These are phyloP conservation scores for Iguana delicatissima DNA, from an alignment of 2,797 vertebrate species.

Conservation along the genomic window DNA sequence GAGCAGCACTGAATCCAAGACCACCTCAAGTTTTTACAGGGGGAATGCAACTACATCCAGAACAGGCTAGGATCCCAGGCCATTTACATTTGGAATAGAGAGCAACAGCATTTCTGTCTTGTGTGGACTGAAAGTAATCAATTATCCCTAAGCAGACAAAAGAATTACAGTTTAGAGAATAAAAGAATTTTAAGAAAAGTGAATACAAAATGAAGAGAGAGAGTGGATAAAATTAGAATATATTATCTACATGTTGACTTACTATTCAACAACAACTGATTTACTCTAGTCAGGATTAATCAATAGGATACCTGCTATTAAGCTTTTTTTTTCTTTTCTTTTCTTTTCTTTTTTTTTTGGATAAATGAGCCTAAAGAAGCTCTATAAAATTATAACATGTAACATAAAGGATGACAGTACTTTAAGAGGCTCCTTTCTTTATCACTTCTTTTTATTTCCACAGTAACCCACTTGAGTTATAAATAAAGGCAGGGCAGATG, in stretches of 20 bases:
- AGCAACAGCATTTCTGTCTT: too few species aligned
- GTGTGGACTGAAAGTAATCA: too few species aligned
- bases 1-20: too few species aligned
- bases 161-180: not conserved
- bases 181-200: too few species aligned
- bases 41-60: not conserved
- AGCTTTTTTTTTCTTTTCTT: not conserved
- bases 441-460: not conserved
- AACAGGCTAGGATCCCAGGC: not conserved
- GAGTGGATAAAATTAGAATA: too few species aligned
- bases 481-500: constrained; percentile 22
- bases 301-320: not conserved
- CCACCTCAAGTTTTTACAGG: not conserved
- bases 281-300: too few species aligned
- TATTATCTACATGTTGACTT: too few species aligned
- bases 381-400: not conserved
- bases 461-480: constrained; percentile 16
- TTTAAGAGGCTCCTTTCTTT: not conserved
- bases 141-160: not conserved
- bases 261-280: too few species aligned
- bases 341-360: too few species aligned
- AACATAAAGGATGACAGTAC: not conserved
- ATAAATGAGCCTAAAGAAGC: not conserved
- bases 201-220: too few species aligned
- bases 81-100: too few species aligned